A percentile compares a stretch with the other conserved stretches of the same genome.
Conservation (phyloP, 2,888 invertebrate species). For the Deilephila elpenor region DNA sequence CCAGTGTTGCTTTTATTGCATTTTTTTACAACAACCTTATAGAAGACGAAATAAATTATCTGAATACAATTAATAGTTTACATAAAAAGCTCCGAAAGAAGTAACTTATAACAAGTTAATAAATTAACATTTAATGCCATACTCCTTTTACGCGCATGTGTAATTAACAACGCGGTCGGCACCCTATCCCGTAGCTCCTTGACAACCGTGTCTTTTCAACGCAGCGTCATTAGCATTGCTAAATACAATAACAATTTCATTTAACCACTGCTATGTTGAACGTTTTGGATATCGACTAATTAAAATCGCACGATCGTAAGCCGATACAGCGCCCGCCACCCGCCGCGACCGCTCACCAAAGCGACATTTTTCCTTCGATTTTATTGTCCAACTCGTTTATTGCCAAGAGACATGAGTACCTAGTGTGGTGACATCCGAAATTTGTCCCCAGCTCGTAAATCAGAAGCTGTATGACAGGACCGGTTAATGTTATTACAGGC, state of each 20-base stretch:
- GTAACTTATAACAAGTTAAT: too few species aligned
- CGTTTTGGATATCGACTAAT: slow-evolving; percentile 7
- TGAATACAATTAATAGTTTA: too few species aligned
- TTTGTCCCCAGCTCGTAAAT: slow-evolving; percentile 9
- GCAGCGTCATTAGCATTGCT: background rate
- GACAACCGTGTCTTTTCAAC: background rate
- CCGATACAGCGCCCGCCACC: slow-evolving; percentile 3
- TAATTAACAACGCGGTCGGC: background rate
- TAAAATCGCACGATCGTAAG: slow-evolving; percentile 11
- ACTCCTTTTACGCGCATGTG: background rate
- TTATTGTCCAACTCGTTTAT: background rate
- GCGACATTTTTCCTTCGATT: background rate
- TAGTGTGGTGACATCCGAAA: slow-evolving; percentile 8
- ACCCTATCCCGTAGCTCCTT: background rate
- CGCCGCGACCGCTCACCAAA: background rate
- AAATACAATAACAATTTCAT: background rate
- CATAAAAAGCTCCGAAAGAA: too few species aligned
- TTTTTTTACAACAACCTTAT: too few species aligned
- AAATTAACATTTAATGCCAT: too few species aligned
- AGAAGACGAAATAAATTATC: too few species aligned
- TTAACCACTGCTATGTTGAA: background rate
- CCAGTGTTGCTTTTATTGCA: too few species aligned
- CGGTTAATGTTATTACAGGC: slow-evolving; percentile 18
- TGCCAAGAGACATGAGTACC: background rate
- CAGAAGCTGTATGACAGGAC: slow-evolving; percentile 13